Percentiles rank a stretch among this genome's conserved stretches.
Conservation (phyloP, 2,113 vertebrate species). For the Coregonus clupeaformis region DNA sequence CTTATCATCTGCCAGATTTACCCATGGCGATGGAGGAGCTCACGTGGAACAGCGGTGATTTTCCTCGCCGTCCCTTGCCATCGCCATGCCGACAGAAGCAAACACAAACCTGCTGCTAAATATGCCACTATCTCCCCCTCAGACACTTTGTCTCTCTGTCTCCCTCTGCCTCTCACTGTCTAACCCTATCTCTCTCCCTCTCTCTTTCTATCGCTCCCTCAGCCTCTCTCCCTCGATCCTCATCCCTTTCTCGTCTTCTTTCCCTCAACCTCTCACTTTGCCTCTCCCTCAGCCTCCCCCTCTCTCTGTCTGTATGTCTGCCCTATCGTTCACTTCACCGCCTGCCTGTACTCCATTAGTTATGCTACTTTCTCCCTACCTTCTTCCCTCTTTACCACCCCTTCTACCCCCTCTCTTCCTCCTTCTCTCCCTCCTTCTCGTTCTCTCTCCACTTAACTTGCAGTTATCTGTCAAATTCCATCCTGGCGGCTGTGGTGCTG, state of each 20-base stretch:
- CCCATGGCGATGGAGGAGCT: constrained; percentile 36
- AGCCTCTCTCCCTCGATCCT: too few species aligned
- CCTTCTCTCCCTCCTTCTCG: constrained; percentile 27
- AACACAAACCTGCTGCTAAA: constrained; percentile 46
- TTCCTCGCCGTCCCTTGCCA: background rate
- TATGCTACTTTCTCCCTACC: constrained; percentile 31
- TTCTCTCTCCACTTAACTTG: constrained; percentile 61
- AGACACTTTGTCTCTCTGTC: background rate
- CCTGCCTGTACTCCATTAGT: constrained; percentile 42
- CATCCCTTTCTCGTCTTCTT: too few species aligned
- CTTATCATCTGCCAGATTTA: background rate
- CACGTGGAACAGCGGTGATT: background rate
- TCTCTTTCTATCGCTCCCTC: background rate
- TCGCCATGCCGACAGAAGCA: constrained; percentile 26
- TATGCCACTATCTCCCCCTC: constrained; percentile 12
- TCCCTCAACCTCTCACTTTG: constrained; percentile 7
- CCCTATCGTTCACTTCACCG: constrained; percentile 38
- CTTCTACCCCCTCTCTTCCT: constrained; percentile 5
- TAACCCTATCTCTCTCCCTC: too few species aligned
- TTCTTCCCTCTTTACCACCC: background rate
- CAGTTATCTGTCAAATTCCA: constrained; percentile 89
- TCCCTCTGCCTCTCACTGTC: constrained; percentile 7
- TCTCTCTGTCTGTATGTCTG: too few species aligned
- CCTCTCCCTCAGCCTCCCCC: constrained; percentile 32
- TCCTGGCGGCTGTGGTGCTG: constrained; percentile 77